A percentile compares a stretch with the other conserved stretches of the same genome.
Evolutionary conservation across 2,113 vertebrate species (phyloP).

Genomic region (Zootoca vivipara): DNA sequence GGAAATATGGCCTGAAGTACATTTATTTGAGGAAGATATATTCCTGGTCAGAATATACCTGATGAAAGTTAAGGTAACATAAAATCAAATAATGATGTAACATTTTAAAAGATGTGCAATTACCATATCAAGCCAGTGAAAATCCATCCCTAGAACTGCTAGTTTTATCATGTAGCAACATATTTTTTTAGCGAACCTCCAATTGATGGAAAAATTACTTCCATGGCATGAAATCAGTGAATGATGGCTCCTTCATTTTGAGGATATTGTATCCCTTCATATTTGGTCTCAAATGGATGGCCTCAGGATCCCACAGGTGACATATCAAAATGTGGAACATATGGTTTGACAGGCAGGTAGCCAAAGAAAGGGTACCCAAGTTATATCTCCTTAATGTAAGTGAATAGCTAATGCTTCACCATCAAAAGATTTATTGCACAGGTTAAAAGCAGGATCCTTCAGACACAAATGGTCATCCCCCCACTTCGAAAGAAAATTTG

Average conservation of each 20-base stretch:
- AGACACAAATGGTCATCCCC: neutral
- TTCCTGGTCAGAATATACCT: conserved; percentile 43
- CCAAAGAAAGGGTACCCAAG: conserved; percentile 11
- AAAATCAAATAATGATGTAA: conserved; percentile 46
- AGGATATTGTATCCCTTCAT: neutral
- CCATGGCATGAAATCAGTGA: conserved; percentile 27
- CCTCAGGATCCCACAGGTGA: conserved; percentile 16
- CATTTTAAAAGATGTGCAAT: conserved; percentile 32
- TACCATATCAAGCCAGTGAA: conserved; percentile 16
- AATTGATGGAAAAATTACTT: neutral
- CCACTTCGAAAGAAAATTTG: neutral
- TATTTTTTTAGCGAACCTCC: neutral
- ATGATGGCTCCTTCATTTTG: conserved; percentile 25
- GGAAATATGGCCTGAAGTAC: conserved; percentile 35
- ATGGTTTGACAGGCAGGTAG: conserved; percentile 2
- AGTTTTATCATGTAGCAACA: conserved; percentile 29
- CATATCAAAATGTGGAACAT: neutral
- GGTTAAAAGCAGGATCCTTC: neutral
- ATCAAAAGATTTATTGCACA: neutral
- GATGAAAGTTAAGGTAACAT: conserved; percentile 60
- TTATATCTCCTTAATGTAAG: neutral
- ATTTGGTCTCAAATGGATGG: neutral
- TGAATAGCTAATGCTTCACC: neutral
- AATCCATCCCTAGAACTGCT: neutral
- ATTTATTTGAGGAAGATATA: conserved; percentile 47